Percentiles rank a stretch among this genome's conserved stretches.
Evolutionary conservation across 1,140 invertebrate species (phyloP).

Genomic region (Tribolium madens): DNA sequence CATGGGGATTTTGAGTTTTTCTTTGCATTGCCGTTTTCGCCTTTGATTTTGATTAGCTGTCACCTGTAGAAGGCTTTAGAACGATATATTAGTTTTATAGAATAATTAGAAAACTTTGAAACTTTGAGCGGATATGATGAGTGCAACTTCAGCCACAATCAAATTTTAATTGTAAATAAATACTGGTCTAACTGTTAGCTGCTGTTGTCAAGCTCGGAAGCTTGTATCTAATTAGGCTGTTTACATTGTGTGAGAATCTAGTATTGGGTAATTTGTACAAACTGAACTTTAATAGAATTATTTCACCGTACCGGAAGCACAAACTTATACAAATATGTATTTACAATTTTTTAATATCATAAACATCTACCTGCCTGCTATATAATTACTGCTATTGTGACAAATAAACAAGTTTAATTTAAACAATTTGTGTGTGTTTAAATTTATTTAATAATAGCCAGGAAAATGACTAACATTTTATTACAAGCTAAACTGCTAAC

Average conservation of each 20-base stretch:
- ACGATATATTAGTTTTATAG: constrained; percentile 25
- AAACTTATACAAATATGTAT: too few relatives aligned
- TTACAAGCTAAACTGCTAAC: neutral
- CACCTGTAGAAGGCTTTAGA: constrained; percentile 12
- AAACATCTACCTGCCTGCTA: too few relatives aligned
- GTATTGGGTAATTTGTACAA: neutral
- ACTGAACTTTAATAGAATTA: neutral
- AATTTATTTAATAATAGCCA: too few relatives aligned
- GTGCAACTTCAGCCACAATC: constrained; percentile 32
- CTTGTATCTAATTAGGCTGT: constrained; percentile 17
- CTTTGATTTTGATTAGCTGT: constrained; percentile 26
- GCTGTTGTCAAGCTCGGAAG: constrained; percentile 6
- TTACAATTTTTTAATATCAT: too few relatives aligned
- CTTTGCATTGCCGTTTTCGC: constrained; percentile 10
- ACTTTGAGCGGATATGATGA: neutral
- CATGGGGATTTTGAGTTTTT: constrained; percentile 23
- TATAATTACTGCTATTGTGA: neutral
- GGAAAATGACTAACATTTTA: neutral
- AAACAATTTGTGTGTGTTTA: too few relatives aligned
- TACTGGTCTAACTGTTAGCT: neutral
- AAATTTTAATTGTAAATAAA: constrained; percentile 21
- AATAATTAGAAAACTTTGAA: constrained; percentile 18
- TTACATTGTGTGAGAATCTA: constrained; percentile 27
- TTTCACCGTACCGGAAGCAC: neutral
- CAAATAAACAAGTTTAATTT: neutral